phyloP scores from a whole-genome alignment of 1,140 invertebrate genomes.

The Hydropsyche tenuis region DNA sequence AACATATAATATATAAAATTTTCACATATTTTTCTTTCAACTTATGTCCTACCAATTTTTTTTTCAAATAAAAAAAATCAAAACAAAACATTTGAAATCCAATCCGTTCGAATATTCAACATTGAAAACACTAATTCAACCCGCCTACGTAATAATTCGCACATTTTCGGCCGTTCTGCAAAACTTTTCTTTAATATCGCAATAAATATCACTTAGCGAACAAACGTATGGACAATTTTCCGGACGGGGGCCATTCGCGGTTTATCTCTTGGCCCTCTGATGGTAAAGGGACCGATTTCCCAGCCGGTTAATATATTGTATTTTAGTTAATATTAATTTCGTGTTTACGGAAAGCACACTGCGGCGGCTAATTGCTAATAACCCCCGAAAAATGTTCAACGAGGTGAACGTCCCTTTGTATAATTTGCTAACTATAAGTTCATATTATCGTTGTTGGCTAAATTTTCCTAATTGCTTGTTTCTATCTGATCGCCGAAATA shows the following conservation, averaged over 20 bases:
- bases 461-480: too few species aligned
- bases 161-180: neutral
- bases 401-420: too few species aligned
- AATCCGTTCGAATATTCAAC: too few species aligned
- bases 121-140: neutral
- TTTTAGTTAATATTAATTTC: slow-evolving; percentile 37
- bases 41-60: too few species aligned
- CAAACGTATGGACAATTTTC: neutral
- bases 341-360: neutral
- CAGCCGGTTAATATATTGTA: slow-evolving; percentile 23
- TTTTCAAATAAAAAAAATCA: too few species aligned
- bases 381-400: too few species aligned
- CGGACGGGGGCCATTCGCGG: neutral
- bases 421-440: too few species aligned
- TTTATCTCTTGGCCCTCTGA: slow-evolving; percentile 33
- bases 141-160: neutral
- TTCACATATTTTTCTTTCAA: too few species aligned
- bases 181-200: slow-evolving; percentile 20
- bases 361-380: slow-evolving; percentile 6
- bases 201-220: slow-evolving; percentile 19
- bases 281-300: slow-evolving; percentile 9
- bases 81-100: too few species aligned
- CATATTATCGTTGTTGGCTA: too few species aligned
- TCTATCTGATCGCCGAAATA: too few species aligned
- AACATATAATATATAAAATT: too few species aligned